These are phyloP conservation scores for Myathropa florea DNA, from an alignment of 2,888 invertebrate species.

Conservation along the genomic window DNA sequence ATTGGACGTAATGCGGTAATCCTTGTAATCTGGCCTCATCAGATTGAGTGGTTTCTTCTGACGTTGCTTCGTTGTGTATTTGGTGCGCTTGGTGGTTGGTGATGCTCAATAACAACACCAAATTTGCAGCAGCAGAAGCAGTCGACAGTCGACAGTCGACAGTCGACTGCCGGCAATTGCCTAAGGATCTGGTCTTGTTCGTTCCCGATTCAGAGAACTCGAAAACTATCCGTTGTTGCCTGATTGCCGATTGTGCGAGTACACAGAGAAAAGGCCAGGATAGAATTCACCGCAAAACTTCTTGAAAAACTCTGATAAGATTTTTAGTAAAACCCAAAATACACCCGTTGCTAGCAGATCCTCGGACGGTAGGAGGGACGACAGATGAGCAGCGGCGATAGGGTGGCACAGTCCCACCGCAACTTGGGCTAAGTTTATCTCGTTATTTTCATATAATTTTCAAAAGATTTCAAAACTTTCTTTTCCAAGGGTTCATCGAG, in stretches of 20 bases:
- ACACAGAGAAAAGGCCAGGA: conserved; percentile 26
- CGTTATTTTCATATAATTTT: conserved; percentile 70
- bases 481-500: conserved; percentile 14
- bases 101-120: conserved; percentile 12
- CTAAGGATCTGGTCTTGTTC: neutral
- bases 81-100: conserved; percentile 19
- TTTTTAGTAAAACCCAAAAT: conserved; percentile 54
- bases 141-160: neutral
- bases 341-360: neutral
- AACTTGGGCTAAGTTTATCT: conserved; percentile 60
- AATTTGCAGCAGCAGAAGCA: conserved; percentile 18
- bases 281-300: conserved; percentile 58
- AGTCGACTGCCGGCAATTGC: neutral
- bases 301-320: conserved; percentile 66
- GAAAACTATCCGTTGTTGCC: conserved; percentile 62
- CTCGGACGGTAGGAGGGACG: neutral
- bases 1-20: conserved; percentile 74
- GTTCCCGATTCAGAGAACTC: conserved; percentile 21
- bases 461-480: conserved; percentile 64
- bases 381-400: neutral
- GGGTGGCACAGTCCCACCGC: conserved; percentile 4
- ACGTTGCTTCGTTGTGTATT: conserved; percentile 20
- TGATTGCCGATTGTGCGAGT: conserved; percentile 58
- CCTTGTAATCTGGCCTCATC: conserved; percentile 72
- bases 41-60: conserved; percentile 68